Base-by-base conservation (phyloP, 2,113 vertebrate species). In the Nyctereutes procyonoides region DNA sequence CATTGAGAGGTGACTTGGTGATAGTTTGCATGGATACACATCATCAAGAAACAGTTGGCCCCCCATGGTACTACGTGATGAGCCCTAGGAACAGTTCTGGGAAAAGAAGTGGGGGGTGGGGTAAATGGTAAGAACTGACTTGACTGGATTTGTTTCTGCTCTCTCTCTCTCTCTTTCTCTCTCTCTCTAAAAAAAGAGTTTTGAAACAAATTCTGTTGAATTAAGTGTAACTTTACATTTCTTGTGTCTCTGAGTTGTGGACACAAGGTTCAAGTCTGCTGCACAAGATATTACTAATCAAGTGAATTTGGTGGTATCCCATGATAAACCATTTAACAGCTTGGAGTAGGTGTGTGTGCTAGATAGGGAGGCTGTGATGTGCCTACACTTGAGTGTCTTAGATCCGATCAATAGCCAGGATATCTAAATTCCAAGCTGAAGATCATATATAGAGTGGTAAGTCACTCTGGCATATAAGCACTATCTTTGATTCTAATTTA, bases 201-300 rank as follows among this genome's bases (percentile, higher is more conserved):
- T 91, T 60, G 67, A 76, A 94, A 82, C 13, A 73, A 63, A 91
- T 83, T 81, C 51, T 92, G 32, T 28, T 82, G 65, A 82, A n/a
- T 94, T 77, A 69, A 65, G 90, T 32, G 28, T 13, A 53, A 80
- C 62, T 71, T 71, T 81, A 48, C 35, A 58, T 86, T 73, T 90
- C 48, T 80, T 8, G 17, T 26, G 63, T 74, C 48, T 65, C 51
- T 81, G 83, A 65, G 32, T 20, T 73, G 30, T 22, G 56, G 81
- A 86, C 63, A 80, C 8, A 53, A 80, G 53, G 55, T 48, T 53
- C n/a, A 38, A 62, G 71, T 56, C 55, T 67, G 22, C 62, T 63
- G 62, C 30, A 19, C 22, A 43, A 43, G 62, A 79, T 35, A 26
- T 20, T 69, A 35, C 17, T 8, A 26, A 77, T 77, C 32, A 53